Base-by-base conservation (phyloP, 2,113 vertebrate species). In the Pseudorhombus dupliciocellatus region DNA sequence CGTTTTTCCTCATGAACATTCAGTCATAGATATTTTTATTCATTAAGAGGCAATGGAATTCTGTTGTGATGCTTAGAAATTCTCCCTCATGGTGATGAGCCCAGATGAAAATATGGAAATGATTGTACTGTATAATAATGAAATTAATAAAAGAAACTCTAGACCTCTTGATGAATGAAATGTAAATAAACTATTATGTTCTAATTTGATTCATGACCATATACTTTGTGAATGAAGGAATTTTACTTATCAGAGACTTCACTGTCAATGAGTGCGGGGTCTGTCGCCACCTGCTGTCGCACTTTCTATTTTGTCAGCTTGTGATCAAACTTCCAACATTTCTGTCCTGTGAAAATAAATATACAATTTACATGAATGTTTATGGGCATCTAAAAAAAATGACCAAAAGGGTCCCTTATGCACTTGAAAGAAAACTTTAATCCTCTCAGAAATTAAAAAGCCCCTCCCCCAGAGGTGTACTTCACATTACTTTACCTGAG, bases 401-500 rank as follows among this genome's bases (percentile, higher is more conserved):
- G 71, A 83, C 78, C 80, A 74, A 79, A 81, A 72, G 63, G 84
- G 87, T 84, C 83, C 76, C 64, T 84, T 83, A 75, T 80, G 74
- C 56, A 81, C 21, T 66, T 69, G 53, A 52, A 85, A 83, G 46
- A 79, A 77, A 77, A 69, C 63, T 67, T 21, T 55, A 78, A 51
- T 69, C 9, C 70, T 66, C 46, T 51, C 70, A 66, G 66, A 79
- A 72, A 81, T 77, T 53, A 66, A 70, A 80, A 75, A 60, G 71
- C 62, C 50, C 68, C 80, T 12, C 34, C 34, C 34, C 37, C 28
- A 71, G 80, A 87, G 77, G 80, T 78, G 53, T 46, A 79, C 62
- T 74, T 88, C 81, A 88, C 83, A 84, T 85, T 76, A 82, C 85
- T 77, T 84, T 86, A 87, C 85, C 88, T 87, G 88, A 90, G 87